Percentiles rank a stretch among this genome's conserved stretches.
Conservation (phyloP, 2,797 vertebrate genomes). For the Bradypus variegatus region DNA sequence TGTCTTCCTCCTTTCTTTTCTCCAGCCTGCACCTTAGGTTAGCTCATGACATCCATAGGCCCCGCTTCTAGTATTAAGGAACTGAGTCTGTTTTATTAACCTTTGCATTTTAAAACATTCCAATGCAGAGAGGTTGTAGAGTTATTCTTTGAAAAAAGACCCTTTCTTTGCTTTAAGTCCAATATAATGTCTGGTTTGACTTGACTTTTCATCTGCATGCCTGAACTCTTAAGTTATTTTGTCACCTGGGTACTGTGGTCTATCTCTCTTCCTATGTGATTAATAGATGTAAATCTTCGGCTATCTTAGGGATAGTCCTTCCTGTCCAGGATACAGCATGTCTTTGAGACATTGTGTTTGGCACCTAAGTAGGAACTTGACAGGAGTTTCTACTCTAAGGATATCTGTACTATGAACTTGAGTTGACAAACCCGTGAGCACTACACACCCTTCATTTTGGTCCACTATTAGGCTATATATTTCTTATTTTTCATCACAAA, state of each 20-base stretch:
- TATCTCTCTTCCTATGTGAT: neutral
- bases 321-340: neutral
- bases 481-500: constrained; percentile 23
- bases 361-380: neutral
- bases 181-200: constrained; percentile 35
- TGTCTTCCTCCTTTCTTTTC: neutral
- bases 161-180: constrained; percentile 49
- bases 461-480: neutral
- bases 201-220: neutral
- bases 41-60: neutral
- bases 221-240: neutral
- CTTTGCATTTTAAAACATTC: neutral
- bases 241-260: neutral
- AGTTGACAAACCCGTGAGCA: neutral
- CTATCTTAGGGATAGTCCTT: neutral
- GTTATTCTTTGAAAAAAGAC: neutral
- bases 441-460: neutral
- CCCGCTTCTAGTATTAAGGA: neutral
- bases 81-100: neutral
- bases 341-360: neutral
- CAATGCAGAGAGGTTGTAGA: neutral
- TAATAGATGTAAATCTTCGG: neutral
- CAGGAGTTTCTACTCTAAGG: neutral
- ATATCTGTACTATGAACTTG: neutral
- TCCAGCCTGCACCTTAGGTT: neutral